These are phyloP conservation scores for Hypocryptadius cinnamomeus DNA, from an alignment of 2,113 vertebrate genomes.

Conservation along the genomic window DNA sequence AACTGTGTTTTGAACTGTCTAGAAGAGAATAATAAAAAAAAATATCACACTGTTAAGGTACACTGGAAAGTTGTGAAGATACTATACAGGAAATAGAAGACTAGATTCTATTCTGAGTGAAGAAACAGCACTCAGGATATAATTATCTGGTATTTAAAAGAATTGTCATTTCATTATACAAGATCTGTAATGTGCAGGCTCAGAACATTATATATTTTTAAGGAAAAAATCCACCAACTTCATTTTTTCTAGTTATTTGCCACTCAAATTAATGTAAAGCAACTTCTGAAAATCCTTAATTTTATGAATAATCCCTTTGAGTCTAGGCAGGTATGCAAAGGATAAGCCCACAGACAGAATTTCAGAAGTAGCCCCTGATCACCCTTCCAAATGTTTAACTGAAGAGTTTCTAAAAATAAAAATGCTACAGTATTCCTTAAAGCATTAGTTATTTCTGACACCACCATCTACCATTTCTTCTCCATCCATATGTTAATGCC, in stretches of 20 bases:
- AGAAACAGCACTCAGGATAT: background rate
- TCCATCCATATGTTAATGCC: background rate
- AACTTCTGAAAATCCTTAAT: background rate
- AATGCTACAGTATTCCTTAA: background rate
- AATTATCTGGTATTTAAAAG: background rate
- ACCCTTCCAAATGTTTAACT: background rate
- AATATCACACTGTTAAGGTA: background rate
- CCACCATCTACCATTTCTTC: background rate
- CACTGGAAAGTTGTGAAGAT: background rate
- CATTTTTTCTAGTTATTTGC: background rate
- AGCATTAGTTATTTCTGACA: background rate
- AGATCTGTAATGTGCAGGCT: background rate
- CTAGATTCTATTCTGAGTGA: background rate
- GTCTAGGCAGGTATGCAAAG: background rate
- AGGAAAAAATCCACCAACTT: background rate
- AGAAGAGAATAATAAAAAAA: background rate
- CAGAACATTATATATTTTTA: background rate
- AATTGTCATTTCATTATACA: background rate
- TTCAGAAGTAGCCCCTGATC: background rate
- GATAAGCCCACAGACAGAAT: background rate
- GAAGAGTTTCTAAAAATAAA: background rate
- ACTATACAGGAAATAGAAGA: background rate
- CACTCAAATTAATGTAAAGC: background rate
- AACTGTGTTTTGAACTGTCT: background rate
- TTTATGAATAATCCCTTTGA: background rate